Evolutionary conservation across 2,113 vertebrate genomes (phyloP).

Genomic region (Uria lomvia): DNA sequence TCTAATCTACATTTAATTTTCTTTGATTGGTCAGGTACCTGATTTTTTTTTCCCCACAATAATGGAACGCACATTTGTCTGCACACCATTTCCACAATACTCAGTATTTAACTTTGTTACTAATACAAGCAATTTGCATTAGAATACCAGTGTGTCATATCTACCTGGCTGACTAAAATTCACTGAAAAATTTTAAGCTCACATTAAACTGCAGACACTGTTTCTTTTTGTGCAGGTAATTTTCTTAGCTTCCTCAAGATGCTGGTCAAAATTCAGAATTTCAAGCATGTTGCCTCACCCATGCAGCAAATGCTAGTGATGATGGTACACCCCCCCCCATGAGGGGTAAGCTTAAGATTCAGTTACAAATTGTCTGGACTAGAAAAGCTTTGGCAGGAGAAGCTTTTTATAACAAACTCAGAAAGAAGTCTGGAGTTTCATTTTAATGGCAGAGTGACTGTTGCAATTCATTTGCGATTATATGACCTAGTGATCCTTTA

Average conservation of each 20-base stretch:
- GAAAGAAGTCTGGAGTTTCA: neutral
- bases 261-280: neutral
- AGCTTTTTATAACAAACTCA: neutral
- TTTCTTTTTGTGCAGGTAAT: neutral
- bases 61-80: neutral
- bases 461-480: neutral
- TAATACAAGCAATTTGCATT: neutral
- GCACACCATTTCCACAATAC: neutral
- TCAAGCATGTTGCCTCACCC: neutral
- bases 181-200: neutral
- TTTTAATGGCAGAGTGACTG: neutral
- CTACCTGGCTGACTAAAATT: neutral
- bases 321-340: neutral
- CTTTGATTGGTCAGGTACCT: neutral
- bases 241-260: neutral
- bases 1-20: neutral
- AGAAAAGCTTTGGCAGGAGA: neutral
- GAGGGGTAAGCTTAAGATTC: neutral
- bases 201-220: neutral
- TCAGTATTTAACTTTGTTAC: neutral
- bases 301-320: neutral
- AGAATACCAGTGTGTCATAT: neutral
- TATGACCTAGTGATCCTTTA: neutral
- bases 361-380: neutral
- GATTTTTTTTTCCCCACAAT: neutral